Evolutionary conservation across 2,113 vertebrate species (phyloP).

Genomic region (Zosterops borbonicus): DNA sequence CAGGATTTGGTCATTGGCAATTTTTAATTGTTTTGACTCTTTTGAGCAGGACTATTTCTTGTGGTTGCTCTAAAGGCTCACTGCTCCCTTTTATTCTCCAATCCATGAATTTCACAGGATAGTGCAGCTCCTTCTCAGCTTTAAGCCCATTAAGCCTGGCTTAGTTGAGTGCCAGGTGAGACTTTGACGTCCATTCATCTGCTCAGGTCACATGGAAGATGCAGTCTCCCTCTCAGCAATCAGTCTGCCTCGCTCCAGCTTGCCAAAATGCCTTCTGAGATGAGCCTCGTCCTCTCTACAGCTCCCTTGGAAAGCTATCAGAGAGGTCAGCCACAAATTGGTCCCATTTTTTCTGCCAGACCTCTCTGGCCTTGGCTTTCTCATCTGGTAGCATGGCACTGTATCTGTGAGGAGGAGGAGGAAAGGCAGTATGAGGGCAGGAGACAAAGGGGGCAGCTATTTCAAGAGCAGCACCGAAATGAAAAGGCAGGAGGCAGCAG

Average conservation of each 20-base stretch:
- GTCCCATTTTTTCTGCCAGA: conserved; percentile 85
- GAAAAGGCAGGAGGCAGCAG: conserved; percentile 4
- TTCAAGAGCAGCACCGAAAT: neutral
- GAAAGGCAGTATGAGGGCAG: neutral
- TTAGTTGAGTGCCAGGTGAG: neutral
- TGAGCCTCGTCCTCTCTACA: neutral
- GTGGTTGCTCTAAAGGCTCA: neutral
- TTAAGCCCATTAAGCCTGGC: neutral
- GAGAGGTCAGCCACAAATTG: conserved; percentile 77
- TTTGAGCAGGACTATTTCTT: neutral
- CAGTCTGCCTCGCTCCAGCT: neutral
- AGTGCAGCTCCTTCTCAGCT: neutral
- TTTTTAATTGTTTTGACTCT: neutral
- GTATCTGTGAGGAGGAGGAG: conserved; percentile 74
- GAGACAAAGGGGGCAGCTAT: neutral
- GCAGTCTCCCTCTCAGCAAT: neutral
- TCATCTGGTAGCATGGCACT: conserved; percentile 74
- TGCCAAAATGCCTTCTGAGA: neutral
- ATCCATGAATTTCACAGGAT: neutral
- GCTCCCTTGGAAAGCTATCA: neutral
- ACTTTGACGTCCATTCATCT: neutral
- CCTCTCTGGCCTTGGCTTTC: conserved; percentile 67
- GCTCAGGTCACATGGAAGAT: neutral
- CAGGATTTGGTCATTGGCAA: neutral
- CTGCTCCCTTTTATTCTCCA: neutral